These are phyloP conservation scores for Halcyon malimbica DNA, from an alignment of 2,113 vertebrate genomes.

Conservation along the genomic window DNA sequence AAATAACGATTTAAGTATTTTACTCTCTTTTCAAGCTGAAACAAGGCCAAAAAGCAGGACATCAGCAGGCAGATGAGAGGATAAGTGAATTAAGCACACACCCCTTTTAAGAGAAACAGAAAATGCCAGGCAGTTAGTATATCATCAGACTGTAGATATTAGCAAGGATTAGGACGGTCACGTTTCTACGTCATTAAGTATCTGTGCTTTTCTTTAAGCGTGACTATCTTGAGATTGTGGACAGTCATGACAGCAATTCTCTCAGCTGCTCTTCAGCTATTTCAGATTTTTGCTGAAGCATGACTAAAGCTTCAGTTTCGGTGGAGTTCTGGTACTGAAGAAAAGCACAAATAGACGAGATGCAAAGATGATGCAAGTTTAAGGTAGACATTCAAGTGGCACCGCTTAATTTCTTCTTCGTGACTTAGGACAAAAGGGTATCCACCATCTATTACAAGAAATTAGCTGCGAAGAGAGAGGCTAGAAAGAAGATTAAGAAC, in stretches of 20 bases:
- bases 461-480: conserved; percentile 67
- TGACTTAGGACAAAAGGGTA: conserved; percentile 19
- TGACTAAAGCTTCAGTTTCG: conserved; percentile 6
- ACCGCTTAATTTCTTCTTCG: neutral
- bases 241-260: neutral
- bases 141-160: conserved; percentile 53
- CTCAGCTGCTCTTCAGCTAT: neutral
- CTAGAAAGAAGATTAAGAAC: conserved; percentile 75
- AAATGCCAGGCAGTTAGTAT: conserved; percentile 63
- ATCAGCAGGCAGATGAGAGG: conserved; percentile 56
- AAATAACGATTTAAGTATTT: neutral
- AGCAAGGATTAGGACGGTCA: conserved; percentile 64
- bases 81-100: conserved; percentile 63
- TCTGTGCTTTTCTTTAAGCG: conserved; percentile 55
- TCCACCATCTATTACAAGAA: conserved; percentile 72
- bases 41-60: conserved; percentile 50
- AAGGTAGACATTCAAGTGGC: neutral
- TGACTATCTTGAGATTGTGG: neutral
- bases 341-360: conserved; percentile 64
- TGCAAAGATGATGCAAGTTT: conserved; percentile 30
- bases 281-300: conserved; percentile 13
- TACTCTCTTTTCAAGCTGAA: neutral
- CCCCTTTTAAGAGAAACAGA: conserved; percentile 67
- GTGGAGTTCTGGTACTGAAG: conserved; percentile 21
- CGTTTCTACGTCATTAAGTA: neutral